A percentile compares a stretch with the other conserved stretches of the same genome.
These are phyloP conservation scores for Pogoniulus pusillus DNA, from an alignment of 2,797 vertebrate species.

Conservation along the genomic window DNA sequence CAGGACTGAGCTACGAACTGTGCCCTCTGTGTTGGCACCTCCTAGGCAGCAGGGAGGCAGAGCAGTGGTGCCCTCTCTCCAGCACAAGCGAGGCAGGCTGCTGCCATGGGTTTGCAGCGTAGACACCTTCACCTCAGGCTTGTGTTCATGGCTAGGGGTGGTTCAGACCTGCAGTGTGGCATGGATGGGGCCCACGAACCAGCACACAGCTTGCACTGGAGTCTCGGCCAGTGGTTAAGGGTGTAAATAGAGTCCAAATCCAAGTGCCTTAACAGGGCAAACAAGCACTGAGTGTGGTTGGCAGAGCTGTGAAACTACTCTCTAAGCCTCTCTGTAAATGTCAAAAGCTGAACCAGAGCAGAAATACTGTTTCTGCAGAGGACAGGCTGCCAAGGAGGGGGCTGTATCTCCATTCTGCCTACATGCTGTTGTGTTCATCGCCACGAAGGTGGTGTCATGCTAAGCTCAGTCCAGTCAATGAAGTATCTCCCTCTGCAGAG, in stretches of 20 bases:
- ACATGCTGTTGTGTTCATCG: rapidly evolving
- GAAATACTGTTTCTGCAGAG: background rate
- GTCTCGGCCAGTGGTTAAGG: background rate
- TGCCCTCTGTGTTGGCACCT: background rate
- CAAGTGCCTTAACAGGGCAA: background rate
- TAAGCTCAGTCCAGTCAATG: background rate
- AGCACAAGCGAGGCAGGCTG: background rate
- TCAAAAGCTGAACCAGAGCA: background rate
- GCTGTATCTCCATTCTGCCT: background rate
- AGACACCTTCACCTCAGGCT: background rate
- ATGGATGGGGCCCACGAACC: rapidly evolving
- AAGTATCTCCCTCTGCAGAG: background rate
- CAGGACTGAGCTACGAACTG: background rate
- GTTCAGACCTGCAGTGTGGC: background rate
- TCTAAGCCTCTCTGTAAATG: background rate
- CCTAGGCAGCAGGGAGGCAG: too few species aligned
- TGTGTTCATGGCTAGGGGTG: rapidly evolving
- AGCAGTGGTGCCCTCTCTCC: background rate
- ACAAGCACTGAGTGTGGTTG: background rate
- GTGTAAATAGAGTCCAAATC: background rate
- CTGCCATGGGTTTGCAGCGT: background rate
- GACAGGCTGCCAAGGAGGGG: background rate
- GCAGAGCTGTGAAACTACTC: background rate
- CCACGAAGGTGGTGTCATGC: rapidly evolving
- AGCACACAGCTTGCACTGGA: rapidly evolving